Percentiles rank a stretch among this genome's conserved stretches.
Conservation (phyloP, 2,888 invertebrate species). For the Oeneis ivallda region DNA sequence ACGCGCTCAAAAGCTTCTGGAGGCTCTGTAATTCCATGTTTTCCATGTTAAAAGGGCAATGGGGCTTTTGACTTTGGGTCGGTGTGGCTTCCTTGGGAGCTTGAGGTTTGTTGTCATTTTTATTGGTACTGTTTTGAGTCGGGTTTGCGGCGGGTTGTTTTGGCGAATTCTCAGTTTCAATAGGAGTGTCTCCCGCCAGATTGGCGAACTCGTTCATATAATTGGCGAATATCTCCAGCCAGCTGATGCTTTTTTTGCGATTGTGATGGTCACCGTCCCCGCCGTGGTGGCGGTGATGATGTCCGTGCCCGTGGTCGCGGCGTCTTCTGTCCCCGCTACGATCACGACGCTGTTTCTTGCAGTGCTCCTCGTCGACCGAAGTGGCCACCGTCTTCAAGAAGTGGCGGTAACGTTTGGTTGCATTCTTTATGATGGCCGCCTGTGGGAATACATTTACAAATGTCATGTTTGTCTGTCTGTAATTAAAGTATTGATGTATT, state of each 20-base stretch:
- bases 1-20: slow-evolving; percentile 43
- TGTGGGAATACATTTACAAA: slow-evolving; percentile 39
- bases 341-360: slow-evolving; percentile 54
- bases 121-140: slow-evolving; percentile 32
- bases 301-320: slow-evolving; percentile 37
- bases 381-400: slow-evolving; percentile 59
- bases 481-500: too few species aligned
- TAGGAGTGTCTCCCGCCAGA: slow-evolving; percentile 67
- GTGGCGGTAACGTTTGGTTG: slow-evolving; percentile 66
- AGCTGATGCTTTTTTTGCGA: slow-evolving; percentile 56
- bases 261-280: slow-evolving; percentile 47
- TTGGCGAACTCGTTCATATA: slow-evolving; percentile 81
- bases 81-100: slow-evolving; percentile 36
- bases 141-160: slow-evolving; percentile 26
- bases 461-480: too few species aligned
- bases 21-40: slow-evolving; percentile 41
- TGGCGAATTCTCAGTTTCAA: slow-evolving; percentile 41
- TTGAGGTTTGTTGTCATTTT: slow-evolving; percentile 32
- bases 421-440: slow-evolving; percentile 61
- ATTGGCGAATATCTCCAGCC: slow-evolving; percentile 73
- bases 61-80: slow-evolving; percentile 24
- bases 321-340: slow-evolving; percentile 51
- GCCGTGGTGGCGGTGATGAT: slow-evolving; percentile 43
- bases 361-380: slow-evolving; percentile 47
- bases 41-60: slow-evolving; percentile 39